Base-by-base conservation (phyloP, 2,888 invertebrate genomes). In the Bellardia bayeri region DNA sequence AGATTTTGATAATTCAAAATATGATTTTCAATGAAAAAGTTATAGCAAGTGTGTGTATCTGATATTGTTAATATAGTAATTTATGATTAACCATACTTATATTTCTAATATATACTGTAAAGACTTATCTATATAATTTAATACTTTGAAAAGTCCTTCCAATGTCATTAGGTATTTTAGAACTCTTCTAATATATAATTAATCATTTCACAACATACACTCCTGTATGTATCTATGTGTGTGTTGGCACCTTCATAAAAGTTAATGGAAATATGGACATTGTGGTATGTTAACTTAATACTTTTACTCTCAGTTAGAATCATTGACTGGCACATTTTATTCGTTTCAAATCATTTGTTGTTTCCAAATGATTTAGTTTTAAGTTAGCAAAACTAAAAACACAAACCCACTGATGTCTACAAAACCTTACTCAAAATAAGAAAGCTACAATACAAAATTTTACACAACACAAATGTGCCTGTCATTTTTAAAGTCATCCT, bases 341-440 rank as follows among this genome's bases (percentile, higher is more conserved):
- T 61, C 72, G 40, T 72, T 51, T 74, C 84, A 80, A 69, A 45
- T 75, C 74, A 80, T 80, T 80, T 85, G 54, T 14, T 68, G 11
- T 85, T 80, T 85, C 84, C 74, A 85, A 80, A 79, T 80, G 68
- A 85, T 85, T 85, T 75, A 63, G 68, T 75, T 80, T 68, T 37
- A 51, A 23, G 45, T 42, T 74, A 42, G 54, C 51, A 16, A 11
- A 56, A 16, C 30, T 74, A 49, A 45, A 42, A 2, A 30, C 40
- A 40, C 5, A 49, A 5, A 42, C 23, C 72, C 54, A 72, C 11
- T 8, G 8, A 11, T 8, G 11, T 13, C 11, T 14, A 64, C 6
- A 6, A 51, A 80, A 42, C 33, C 4, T 56, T 42, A 54, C 33
- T 51, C 6, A 30, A 42, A 69, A 56, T n/a, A 64, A 45, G 23